Base-by-base conservation (phyloP, 35 echinoderm and acorn worm genomes). In the Apostichopus japonicus region DNA sequence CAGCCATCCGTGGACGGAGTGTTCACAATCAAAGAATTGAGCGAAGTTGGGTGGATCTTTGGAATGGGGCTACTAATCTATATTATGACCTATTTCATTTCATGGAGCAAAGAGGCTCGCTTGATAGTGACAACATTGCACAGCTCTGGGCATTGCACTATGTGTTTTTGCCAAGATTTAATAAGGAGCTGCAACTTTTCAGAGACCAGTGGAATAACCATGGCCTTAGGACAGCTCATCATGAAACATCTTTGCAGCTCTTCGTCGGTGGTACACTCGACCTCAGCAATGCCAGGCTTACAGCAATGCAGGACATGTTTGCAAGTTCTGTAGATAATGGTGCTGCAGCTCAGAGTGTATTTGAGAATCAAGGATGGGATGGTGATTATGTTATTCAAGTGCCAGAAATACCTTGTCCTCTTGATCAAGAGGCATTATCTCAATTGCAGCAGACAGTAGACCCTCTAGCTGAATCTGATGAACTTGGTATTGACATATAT, bases 21-120 rank as follows among this genome's bases (percentile, higher is more conserved):
- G 92, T 91, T 5, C 92, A 96, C 62, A 96, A 96, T 52, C 92
- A 91, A 44, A 1, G 92, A 23, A 93, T 96, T 61, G 95, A 93
- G 73, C 44, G 95, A 15, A 23, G 17, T 4, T 93, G 92, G 92
- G 53, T 72, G 9, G 95, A 96, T 56, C 9, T 93, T 23, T 93
- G 92, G 87, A 65, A 88, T 73, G 91, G 91, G 8, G 84, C 57
- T 62, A 95, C 61, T 67, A 93, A 95, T 91, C 1, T 93, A 16
- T 95, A 21, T 78, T 93, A 90, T 53, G 87, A 93, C 17, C 19
- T 95, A 4, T 95, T 95, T 90, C 51, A 81, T 44, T 93, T 89
- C 62, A 56, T 90, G 53, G 84, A 93, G 73, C 23, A 24, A 51
- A 62, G 65, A 10, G 72, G 59, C 54, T 16, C 55, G 5, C 86